A percentile compares a stretch with the other conserved stretches of the same genome.
Conservation (phyloP, 2,797 vertebrate genomes). For the Allobates femoralis region DNA sequence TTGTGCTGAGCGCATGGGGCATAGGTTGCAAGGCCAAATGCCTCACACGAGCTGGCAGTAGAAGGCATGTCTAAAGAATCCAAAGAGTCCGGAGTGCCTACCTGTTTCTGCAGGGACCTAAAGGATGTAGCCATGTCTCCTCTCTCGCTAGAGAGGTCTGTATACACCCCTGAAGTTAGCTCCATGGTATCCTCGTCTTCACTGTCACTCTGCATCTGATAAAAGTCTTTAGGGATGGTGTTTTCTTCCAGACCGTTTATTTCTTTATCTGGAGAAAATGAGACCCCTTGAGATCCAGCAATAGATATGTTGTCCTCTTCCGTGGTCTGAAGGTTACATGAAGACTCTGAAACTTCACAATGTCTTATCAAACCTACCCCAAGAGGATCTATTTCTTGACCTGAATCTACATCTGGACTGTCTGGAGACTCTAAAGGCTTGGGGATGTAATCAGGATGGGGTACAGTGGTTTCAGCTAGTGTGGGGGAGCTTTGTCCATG, state of each 20-base stretch:
- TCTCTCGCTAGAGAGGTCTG: conserved; percentile 80
- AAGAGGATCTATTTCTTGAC: conserved; percentile 43
- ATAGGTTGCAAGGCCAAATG: conserved; percentile 78
- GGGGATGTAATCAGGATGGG: neutral
- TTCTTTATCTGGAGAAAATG: conserved; percentile 54
- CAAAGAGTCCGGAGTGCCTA: conserved; percentile 86
- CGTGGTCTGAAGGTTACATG: neutral
- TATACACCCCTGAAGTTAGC: conserved; percentile 83
- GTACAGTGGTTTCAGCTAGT: neutral
- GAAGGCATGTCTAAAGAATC: conserved; percentile 88
- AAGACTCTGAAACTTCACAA: conserved; percentile 27
- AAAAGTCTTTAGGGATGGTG: conserved; percentile 19
- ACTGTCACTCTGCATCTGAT: conserved; percentile 49
- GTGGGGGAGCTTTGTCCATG: conserved; percentile 20
- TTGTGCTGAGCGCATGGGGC: conserved; percentile 81
- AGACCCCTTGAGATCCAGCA: conserved; percentile 17
- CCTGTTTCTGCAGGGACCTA: conserved; percentile 86
- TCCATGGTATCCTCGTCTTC: conserved; percentile 82
- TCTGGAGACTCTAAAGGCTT: conserved; percentile 38
- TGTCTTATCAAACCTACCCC: conserved; percentile 25
- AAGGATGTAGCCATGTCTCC: conserved; percentile 74
- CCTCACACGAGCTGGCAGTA: conserved; percentile 81
- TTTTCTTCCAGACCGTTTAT: conserved; percentile 13
- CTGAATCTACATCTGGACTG: neutral
- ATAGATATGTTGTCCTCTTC: conserved; percentile 53